Conservation (phyloP, 2,113 vertebrate species). For the Promerops cafer region DNA sequence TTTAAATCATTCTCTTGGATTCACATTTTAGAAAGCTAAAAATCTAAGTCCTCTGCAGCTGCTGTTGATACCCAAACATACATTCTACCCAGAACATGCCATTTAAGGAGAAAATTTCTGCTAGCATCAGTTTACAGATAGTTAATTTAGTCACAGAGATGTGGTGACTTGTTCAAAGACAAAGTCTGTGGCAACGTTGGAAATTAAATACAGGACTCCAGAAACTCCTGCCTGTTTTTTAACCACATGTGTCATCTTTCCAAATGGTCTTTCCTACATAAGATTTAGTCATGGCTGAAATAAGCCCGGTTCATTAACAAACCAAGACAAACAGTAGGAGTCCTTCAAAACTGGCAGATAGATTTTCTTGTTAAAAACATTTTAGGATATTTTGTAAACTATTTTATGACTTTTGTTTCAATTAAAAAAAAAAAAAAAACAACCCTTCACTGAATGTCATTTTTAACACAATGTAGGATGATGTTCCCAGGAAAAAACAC, state of each 20-base stretch:
- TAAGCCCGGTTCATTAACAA: neutral
- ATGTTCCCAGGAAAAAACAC: neutral
- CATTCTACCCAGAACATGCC: neutral
- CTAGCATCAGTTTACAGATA: neutral
- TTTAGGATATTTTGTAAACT: neutral
- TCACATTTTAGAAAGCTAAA: neutral
- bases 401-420: neutral
- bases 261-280: neutral
- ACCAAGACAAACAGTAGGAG: neutral
- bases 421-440: neutral
- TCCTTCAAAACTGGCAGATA: neutral
- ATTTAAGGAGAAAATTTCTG: neutral
- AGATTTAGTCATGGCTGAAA: conserved; percentile 17
- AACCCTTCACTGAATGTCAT: neutral
- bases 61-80: neutral
- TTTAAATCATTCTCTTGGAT: neutral
- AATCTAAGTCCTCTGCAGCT: neutral
- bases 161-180: neutral
- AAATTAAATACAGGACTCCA: conserved; percentile 11
- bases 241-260: neutral
- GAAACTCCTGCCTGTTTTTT: conserved; percentile 7
- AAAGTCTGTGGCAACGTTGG: conserved; percentile 12
- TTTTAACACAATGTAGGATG: neutral
- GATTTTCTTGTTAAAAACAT: neutral
- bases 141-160: conserved; percentile 11